Percentiles rank a stretch among this genome's conserved stretches.
Conservation (phyloP, 2,797 vertebrate genomes). For the Linurgus olivaceus region DNA sequence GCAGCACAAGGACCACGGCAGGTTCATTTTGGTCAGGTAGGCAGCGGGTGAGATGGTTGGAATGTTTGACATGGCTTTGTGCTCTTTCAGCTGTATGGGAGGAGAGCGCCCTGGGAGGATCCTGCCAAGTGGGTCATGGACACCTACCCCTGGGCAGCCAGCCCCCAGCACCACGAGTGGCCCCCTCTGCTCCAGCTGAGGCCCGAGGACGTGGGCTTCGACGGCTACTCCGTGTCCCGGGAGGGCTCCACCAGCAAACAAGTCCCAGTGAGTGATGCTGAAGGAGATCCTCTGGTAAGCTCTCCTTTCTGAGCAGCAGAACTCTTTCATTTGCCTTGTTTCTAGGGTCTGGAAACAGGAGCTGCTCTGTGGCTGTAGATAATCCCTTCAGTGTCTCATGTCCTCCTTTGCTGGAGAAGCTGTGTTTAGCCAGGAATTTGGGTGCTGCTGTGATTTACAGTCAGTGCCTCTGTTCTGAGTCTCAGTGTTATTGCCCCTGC, state of each 20-base stretch:
- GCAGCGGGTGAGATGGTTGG: not conserved
- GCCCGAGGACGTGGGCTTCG: slow-evolving; percentile 97
- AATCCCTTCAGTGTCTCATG: not conserved
- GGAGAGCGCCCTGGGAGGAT: slow-evolving; percentile 93
- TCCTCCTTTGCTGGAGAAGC: not conserved
- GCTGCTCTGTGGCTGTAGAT: not conserved
- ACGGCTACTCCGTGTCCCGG: slow-evolving; percentile 87
- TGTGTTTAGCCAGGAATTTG: not conserved
- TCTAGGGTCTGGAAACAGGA: not conserved
- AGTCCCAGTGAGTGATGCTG: slow-evolving; percentile 86
- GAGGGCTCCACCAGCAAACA: slow-evolving; percentile 88
- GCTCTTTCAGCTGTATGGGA: slow-evolving; percentile 86
- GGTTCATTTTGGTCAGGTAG: fast-evolving
- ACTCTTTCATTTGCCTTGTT: fast-evolving
- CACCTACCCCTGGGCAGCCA: slow-evolving; percentile 90
- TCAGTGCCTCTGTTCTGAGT: not conserved
- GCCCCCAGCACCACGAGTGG: slow-evolving; percentile 89
- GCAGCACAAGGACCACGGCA: fast-evolving
- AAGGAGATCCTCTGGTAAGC: slow-evolving; percentile 95
- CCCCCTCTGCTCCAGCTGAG: slow-evolving; percentile 92
- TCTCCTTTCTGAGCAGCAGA: not conserved
- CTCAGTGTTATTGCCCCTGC: fast-evolving
- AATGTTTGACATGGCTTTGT: not conserved
- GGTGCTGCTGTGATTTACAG: not conserved
- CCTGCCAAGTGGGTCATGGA: slow-evolving; percentile 96